A percentile compares a stretch with the other conserved stretches of the same genome.
Evolutionary conservation across 2,113 vertebrate genomes (phyloP).

Genomic region (human): DNA sequence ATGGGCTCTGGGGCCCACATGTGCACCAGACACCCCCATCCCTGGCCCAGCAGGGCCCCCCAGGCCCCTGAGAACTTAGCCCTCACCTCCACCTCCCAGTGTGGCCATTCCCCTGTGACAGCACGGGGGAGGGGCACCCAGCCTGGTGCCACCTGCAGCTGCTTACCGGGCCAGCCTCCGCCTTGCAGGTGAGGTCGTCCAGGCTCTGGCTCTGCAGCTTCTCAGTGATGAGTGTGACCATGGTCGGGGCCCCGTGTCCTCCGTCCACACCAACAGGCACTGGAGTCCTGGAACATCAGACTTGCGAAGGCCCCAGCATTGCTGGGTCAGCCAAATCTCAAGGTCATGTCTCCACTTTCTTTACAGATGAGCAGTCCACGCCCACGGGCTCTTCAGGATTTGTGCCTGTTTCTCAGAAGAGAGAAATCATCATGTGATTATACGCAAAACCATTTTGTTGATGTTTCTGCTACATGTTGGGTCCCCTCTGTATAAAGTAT

Average conservation of each 20-base stretch:
- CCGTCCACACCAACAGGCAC: slow-evolving; percentile 66
- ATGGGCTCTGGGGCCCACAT: fast-evolving
- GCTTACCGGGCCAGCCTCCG: slow-evolving; percentile 83
- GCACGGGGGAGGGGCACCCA: fast-evolving
- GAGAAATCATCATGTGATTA: neutral
- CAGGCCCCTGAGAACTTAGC: neutral
- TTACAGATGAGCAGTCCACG: slow-evolving; percentile 40
- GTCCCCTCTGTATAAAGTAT: neutral
- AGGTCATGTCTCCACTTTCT: slow-evolving; percentile 70
- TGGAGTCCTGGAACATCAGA: slow-evolving; percentile 57
- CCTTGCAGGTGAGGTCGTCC: slow-evolving; percentile 84
- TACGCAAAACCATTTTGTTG: fast-evolving
- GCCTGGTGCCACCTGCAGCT: neutral
- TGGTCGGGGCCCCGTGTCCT: slow-evolving; percentile 78
- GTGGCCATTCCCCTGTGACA: fast-evolving
- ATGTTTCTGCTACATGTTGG: fast-evolving
- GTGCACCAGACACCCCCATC: neutral
- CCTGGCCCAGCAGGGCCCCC: neutral
- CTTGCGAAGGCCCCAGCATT: slow-evolving; percentile 76
- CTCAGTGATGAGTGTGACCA: slow-evolving; percentile 89
- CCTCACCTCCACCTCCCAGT: neutral
- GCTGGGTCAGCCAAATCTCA: slow-evolving; percentile 36
- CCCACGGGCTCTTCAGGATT: slow-evolving; percentile 58
- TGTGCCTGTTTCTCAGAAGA: slow-evolving; percentile 68
- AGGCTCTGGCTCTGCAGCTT: slow-evolving; percentile 88